Evolutionary conservation across 1,140 invertebrate species (phyloP).

Genomic region (Vanessa tameamea): DNA sequence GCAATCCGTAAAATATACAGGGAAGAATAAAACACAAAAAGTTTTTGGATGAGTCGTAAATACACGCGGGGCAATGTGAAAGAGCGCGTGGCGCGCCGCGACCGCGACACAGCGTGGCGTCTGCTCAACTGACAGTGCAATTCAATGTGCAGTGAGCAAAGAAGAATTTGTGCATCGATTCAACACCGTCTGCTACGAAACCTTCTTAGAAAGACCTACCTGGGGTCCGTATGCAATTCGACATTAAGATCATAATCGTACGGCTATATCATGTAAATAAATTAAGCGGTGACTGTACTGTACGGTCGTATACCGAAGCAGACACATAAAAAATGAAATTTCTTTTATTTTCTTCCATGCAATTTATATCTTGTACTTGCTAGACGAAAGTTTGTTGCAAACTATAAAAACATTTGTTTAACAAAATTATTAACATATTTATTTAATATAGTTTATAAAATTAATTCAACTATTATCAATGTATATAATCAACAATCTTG

Average conservation of each 20-base stretch:
- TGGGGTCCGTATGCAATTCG: conserved; percentile 21
- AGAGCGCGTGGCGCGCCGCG: conserved; percentile 46
- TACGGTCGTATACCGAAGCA: conserved; percentile 35
- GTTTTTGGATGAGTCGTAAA: conserved; percentile 38
- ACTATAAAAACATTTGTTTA: conserved; percentile 14
- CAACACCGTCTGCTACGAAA: conserved; percentile 34
- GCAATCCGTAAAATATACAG: conserved; percentile 36
- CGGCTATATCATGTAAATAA: conserved; percentile 25
- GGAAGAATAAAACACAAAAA: conserved; percentile 33
- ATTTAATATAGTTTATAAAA: not conserved
- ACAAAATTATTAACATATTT: not conserved
- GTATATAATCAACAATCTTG: too few relatives aligned
- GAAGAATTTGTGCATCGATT: conserved; percentile 44
- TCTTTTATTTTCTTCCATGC: conserved; percentile 40
- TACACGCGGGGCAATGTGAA: conserved; percentile 25
- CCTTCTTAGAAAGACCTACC: conserved; percentile 15
- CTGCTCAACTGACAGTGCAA: conserved; percentile 44
- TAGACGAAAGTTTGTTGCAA: conserved; percentile 30
- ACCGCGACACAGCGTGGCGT: conserved; percentile 38
- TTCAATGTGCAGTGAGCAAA: conserved; percentile 40
- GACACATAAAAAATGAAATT: conserved; percentile 52
- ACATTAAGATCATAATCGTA: conserved; percentile 26
- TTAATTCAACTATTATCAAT: not conserved
- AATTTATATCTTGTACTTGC: conserved; percentile 36
- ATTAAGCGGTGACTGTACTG: conserved; percentile 2